Conservation (phyloP, 2,113 vertebrate species). For the Phyllostomus hastatus region DNA sequence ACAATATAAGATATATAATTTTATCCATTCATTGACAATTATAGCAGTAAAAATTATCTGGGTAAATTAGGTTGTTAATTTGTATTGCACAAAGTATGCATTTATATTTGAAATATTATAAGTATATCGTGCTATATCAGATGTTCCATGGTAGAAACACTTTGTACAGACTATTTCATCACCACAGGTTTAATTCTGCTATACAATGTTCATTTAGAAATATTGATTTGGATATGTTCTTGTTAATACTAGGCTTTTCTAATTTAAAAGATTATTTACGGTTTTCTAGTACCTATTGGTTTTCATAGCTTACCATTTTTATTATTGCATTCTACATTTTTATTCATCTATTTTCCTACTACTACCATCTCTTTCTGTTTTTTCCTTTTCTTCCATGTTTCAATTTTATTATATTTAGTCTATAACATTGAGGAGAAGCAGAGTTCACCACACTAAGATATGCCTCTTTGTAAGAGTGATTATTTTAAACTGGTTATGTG, state of each 20-base stretch:
- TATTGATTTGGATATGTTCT: neutral
- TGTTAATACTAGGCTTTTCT: neutral
- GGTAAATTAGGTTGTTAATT: neutral
- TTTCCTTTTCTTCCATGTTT: neutral
- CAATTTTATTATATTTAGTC: neutral
- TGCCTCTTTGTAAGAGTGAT: neutral
- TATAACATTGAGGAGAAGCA: neutral
- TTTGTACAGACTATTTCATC: neutral
- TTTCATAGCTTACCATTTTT: neutral
- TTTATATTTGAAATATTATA: neutral
- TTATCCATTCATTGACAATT: neutral
- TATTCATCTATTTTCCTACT: neutral
- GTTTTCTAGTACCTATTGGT: neutral
- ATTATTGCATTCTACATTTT: neutral
- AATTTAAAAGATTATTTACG: neutral
- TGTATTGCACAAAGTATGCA: neutral
- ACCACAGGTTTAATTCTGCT: neutral
- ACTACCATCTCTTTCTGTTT: neutral
- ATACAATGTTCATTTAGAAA: neutral
- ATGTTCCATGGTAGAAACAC: neutral
- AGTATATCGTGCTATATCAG: neutral
- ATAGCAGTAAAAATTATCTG: neutral
- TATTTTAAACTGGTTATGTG: neutral
- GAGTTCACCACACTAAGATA: too few relatives aligned
- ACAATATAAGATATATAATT: neutral